phyloP scores from a whole-genome alignment of 1,140 invertebrate species.

The Steinernema khuongi region DNA sequence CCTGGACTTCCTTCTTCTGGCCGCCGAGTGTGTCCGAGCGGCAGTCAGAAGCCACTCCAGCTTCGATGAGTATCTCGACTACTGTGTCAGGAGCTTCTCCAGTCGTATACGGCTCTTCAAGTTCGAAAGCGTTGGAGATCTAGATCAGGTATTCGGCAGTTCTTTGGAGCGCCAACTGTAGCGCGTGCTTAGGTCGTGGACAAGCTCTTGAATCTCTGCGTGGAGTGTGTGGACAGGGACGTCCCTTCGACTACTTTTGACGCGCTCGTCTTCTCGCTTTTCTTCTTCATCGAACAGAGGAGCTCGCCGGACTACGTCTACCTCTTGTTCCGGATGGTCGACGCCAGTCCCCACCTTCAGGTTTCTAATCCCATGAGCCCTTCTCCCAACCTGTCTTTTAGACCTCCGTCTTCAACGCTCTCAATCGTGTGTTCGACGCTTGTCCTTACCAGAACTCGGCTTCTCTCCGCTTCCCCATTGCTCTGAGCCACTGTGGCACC shows the following conservation, averaged over 20 bases:
- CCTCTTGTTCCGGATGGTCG: background rate
- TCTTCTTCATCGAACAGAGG: background rate
- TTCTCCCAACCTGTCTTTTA: background rate
- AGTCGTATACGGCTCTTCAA: too few relatives aligned
- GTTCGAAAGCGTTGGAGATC: background rate
- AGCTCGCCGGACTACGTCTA: background rate
- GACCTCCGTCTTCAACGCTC: background rate
- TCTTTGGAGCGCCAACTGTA: background rate
- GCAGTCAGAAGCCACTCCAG: too few relatives aligned
- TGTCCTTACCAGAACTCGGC: background rate
- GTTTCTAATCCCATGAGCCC: background rate
- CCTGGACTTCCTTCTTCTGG: too few relatives aligned
- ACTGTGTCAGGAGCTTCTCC: too few relatives aligned
- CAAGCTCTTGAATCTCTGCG: background rate
- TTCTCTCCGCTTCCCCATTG: background rate
- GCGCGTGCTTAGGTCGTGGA: background rate
- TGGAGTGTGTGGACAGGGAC: background rate
- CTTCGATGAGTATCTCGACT: too few relatives aligned
- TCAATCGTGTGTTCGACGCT: background rate
- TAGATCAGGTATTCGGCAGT: background rate
- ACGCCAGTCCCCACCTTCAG: background rate
- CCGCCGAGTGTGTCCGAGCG: too few relatives aligned
- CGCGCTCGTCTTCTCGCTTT: background rate
- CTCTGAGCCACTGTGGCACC: background rate
- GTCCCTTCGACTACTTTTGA: background rate